Conservation (phyloP, 2,888 invertebrate genomes). For the Conistra vaccinii region DNA sequence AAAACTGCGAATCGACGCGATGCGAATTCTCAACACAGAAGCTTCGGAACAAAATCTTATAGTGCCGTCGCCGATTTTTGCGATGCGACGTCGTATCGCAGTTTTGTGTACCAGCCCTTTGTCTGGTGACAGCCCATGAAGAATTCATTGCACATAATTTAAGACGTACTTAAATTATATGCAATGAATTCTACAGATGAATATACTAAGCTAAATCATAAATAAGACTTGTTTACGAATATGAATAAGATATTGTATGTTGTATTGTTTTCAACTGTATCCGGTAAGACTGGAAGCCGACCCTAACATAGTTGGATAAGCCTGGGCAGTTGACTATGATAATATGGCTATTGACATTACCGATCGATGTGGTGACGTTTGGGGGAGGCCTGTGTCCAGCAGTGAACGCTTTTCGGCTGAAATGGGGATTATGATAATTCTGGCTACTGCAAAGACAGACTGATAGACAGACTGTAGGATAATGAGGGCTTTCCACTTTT, state of each 20-base stretch:
- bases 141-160: too few species aligned
- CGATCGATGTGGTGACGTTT: neutral
- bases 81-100: too few species aligned
- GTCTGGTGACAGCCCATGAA: too few species aligned
- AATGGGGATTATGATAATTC: neutral
- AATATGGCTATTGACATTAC: neutral
- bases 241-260: neutral
- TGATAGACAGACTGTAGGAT: too few species aligned
- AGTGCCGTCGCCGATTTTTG: too few species aligned
- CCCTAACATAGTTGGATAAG: neutral
- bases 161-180: neutral
- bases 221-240: neutral
- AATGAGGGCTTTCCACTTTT: too few species aligned
- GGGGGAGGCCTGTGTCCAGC: neutral
- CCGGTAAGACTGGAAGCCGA: neutral
- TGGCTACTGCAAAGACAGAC: too few species aligned
- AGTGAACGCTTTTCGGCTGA: neutral
- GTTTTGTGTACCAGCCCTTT: too few species aligned
- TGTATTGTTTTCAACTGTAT: neutral
- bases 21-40: too few species aligned
- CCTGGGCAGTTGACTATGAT: neutral
- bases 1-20: too few species aligned
- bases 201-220: neutral
- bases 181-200: neutral
- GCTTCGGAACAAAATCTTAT: too few species aligned